Base-by-base conservation (phyloP, 2,797 vertebrate species). In the Sebastes nivosus region DNA sequence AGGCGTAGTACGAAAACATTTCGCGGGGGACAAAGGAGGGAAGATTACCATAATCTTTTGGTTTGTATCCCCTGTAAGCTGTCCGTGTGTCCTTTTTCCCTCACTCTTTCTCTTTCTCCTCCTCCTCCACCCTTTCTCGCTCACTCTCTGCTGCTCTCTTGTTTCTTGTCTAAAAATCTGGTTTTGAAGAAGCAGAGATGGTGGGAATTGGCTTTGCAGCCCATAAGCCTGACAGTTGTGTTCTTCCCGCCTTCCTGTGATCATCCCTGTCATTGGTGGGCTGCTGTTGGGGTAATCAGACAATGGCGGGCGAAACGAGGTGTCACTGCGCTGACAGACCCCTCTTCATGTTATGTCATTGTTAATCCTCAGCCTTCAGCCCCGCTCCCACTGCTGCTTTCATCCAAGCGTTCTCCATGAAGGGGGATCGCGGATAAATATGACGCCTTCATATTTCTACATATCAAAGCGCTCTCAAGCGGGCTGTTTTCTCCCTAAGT, bases 31-130 rank as follows among this genome's bases (percentile, higher is more conserved):
- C 98, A 99, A 99, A 98, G 97, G 90, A 95, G 95, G 79, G 84
- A 95, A 97, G 97, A 99, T 99, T 99, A 99, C 96, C 98, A 99
- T 99, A 99, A 99, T 99, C 98, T 99, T 97, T 97, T 95, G 96
- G 96, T 97, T 96, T 96, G 97, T 97, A 97, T 97, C 97, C 97
- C 96, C 96, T 95, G 97, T 98, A 99, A 99, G 97, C 97, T 98
- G 97, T 96, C 97, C 96, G 94, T 97, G 97, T 97, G 97, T 95
- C 95, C 95, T 96, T 96, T 95, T 90, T 71, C 88, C 88, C 83
- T 91, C 87, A 82, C 85, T 85, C 83, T 81, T 82, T 85, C 36
- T 67, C 79, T 81, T 80, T 74, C 69, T 81, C 83, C 86, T 85
- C 83, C 85, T 87, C 77, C 88, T 89, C 90, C 87, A 81, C 85